A percentile compares a stretch with the other conserved stretches of the same genome.
These are phyloP conservation scores for Cladorhizidae sp. DNA, from an alignment of 37 sponge, comb jelly and placozoan species.

Conservation along the genomic window DNA sequence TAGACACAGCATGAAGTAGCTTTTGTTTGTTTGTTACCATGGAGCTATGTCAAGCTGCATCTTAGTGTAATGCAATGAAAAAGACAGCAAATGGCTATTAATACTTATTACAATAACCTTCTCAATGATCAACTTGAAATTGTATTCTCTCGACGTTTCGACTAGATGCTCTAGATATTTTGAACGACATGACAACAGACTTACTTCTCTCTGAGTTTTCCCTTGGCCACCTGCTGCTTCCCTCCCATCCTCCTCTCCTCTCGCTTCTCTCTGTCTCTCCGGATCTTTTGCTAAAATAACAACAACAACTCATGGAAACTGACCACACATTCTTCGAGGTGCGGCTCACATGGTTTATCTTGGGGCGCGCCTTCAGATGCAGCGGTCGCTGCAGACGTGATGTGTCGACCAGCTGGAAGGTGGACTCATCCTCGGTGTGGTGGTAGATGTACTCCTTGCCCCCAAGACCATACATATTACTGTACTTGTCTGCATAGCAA, in stretches of 20 bases:
- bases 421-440: conserved; percentile 86
- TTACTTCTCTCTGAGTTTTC: conserved; percentile 49
- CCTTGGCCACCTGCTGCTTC: conserved; percentile 50
- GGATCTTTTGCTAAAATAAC: conserved; percentile 51
- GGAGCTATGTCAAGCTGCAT: no score
- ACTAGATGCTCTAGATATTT: no score
- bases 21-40: no score
- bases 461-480: conserved; percentile 70
- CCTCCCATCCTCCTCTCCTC: conserved; percentile 79
- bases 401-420: conserved; percentile 92
- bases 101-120: no score
- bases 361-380: conserved; percentile 55
- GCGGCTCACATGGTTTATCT: conserved; percentile 44
- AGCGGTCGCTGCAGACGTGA: conserved; percentile 56
- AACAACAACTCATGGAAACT: background rate
- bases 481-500: conserved; percentile 67
- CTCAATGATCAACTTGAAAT: no score
- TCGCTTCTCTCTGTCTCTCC: conserved; percentile 71
- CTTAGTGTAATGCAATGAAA: background rate
- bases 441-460: conserved; percentile 82
- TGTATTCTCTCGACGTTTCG: no score
- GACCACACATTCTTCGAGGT: background rate
- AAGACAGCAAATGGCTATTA: background rate
- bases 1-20: no score
- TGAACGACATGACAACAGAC: background rate